Conservation (phyloP, 2,797 vertebrate species). For the Phalanger gymnotis region DNA sequence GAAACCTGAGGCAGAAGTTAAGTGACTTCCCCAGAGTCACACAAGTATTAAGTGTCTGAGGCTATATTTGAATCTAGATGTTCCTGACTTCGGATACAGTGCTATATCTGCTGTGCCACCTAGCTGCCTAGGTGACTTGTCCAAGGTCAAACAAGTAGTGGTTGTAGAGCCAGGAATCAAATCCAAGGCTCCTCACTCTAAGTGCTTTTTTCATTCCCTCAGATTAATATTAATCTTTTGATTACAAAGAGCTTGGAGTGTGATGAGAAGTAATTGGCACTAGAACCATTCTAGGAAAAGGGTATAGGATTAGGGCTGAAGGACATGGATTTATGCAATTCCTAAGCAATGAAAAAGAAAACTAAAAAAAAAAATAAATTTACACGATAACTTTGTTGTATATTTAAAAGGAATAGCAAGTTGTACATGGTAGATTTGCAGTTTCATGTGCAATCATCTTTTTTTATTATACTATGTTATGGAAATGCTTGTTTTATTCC, state of each 20-base stretch:
- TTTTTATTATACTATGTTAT: not conserved
- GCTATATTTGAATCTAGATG: not conserved
- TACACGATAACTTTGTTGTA: not conserved
- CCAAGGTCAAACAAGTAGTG: not conserved
- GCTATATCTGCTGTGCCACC: not conserved
- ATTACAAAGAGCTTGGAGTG: not conserved
- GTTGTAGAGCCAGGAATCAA: not conserved
- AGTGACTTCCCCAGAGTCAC: not conserved
- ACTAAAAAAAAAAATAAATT: not conserved
- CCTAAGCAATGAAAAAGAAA: not conserved
- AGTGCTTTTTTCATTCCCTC: not conserved
- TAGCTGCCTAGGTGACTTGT: not conserved
- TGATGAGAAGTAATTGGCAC: not conserved
- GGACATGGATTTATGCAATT: not conserved
- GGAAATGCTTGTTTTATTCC: not conserved
- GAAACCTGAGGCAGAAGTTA: not conserved
- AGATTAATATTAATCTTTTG: not conserved
- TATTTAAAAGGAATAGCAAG: not conserved
- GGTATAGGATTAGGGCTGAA: not conserved
- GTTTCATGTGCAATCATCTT: not conserved
- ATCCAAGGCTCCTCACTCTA: not conserved
- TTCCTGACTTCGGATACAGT: not conserved
- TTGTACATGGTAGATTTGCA: not conserved
- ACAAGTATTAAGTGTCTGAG: not conserved
- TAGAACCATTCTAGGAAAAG: not conserved